Evolutionary conservation across 1,140 invertebrate genomes (phyloP), one percentile per base, ranked within the genome.

Genomic region (Parapsyche elsis): DNA sequence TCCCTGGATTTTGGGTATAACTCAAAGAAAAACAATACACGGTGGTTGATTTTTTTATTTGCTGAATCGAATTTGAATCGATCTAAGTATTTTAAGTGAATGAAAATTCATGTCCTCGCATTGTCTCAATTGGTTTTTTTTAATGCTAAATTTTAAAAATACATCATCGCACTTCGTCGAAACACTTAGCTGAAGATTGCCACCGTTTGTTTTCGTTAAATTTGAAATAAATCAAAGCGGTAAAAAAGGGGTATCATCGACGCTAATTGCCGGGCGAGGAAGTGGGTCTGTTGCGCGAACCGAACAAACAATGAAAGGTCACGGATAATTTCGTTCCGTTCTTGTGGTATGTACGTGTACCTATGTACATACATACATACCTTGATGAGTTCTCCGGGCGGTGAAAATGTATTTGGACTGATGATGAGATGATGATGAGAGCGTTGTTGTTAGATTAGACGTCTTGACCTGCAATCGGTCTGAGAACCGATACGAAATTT

Each of bases 241-340:
- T 14, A 53, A 53, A 14, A 53, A 53, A 16, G 49, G 12, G 16
- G 16, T 53, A 53, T 53, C 49, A 16, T 53, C 49, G 49, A 53
- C 30, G 30, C 49, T 53, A 53, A 53, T 53, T 53, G 49, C 49
- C 16, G 12, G 49, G 16, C 49, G 2, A 16, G 49, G 49, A 53
- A 53, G 49, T 67, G 21, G 19, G 64, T 30, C 23, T 24, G 21
- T 53, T 23, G 24, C 64, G 59, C 26, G 75, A 44, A 77, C 21
- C 53, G 61, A 77, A 77, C 75, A 77, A 77, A 77, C 75, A 77
- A 77, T 77, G 53, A 77, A 77, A 77, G 75, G 75, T 77, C 75
- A 77, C 46, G 57, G 75, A 77, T 77, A 77, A 77, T 77, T 77
- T 77, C 75, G 75, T 77, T 77, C 44, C 26, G 14, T 57, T 26